These are phyloP conservation scores for Branchipolynoe longqiensis DNA, from an alignment of 2,888 invertebrate species.

Conservation along the genomic window DNA sequence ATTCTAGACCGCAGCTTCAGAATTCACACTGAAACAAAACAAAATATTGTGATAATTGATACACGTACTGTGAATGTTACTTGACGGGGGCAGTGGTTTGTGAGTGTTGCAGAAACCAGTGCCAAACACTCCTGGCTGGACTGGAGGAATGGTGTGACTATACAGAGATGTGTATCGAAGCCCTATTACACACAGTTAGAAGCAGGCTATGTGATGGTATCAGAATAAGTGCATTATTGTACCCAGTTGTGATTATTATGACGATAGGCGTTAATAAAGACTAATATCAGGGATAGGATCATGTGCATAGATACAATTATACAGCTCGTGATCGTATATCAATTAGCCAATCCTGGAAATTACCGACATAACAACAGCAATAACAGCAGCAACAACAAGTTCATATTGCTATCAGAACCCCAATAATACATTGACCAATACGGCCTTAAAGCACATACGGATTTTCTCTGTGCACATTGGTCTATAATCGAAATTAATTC, in stretches of 20 bases:
- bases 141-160: neutral
- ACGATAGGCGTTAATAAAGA: neutral
- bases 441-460: no score
- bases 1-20: slow-evolving; percentile 6
- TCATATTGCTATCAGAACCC: no score
- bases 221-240: slow-evolving; percentile 37
- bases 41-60: slow-evolving; percentile 16
- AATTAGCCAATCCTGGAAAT: no score
- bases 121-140: neutral
- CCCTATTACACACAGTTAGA: slow-evolving; percentile 5
- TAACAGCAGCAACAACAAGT: no score
- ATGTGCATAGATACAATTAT: no score
- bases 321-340: no score
- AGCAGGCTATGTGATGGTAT: slow-evolving; percentile 43
- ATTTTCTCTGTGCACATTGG: no score
- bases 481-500: no score
- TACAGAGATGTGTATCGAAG: neutral
- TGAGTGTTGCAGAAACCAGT: neutral
- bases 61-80: neutral
- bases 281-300: slow-evolving; percentile 17
- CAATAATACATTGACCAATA: no score
- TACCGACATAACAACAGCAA: no score
- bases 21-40: slow-evolving; percentile 4
- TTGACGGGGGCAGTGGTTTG: neutral
- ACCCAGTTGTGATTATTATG: slow-evolving; percentile 21